Base-by-base conservation (phyloP, 2,797 vertebrate species). In the Rhinogobio ventralis region DNA sequence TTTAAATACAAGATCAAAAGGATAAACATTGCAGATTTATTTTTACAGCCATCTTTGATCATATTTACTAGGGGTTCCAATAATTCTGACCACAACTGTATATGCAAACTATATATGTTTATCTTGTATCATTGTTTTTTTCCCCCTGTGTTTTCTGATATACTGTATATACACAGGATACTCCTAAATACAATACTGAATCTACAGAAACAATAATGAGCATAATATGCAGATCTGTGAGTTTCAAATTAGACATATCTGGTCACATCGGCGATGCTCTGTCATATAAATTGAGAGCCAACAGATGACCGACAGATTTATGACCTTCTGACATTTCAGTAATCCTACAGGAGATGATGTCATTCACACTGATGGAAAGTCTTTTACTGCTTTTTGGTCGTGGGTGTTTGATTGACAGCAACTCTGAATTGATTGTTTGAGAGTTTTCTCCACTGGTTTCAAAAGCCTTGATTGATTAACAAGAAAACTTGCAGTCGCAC, bases 401-500 rank as follows among this genome's bases (percentile, higher is more conserved):
- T 75, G 19, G 62, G 7, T 51, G 45, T 81, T 80, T 87, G 79
- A 87, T 72, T 76, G 78, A 60, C 88, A 83, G 68, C 72, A 81
- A 81, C 36, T 67, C n/a, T 66, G 49, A 73, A 85, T 78, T 67
- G 53, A 81, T 82, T 78, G 84, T 81, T 75, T 81, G 73, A 81
- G 42, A 81, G 49, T 66, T 84, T 75, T 49, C 78, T 82, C 39
- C 33, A 60, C 30, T 78, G 73, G 46, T 72, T 87, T 74, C 74
- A 67, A 76, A 84, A 77, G 67, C 62, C 66, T 79, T 84, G 79
- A 87, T 87, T 85, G 84, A 87, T 83, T 77, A 86, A 82, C 84
- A 81, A 57, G 66, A 87, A 86, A 86, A 87, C 81, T 81, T 81
- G 46, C 72, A 80, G 83, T 73, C 45, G n/a, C 75, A 77, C 39